These are phyloP conservation scores for Platalea minor DNA, from an alignment of 2,797 vertebrate species.

Conservation along the genomic window DNA sequence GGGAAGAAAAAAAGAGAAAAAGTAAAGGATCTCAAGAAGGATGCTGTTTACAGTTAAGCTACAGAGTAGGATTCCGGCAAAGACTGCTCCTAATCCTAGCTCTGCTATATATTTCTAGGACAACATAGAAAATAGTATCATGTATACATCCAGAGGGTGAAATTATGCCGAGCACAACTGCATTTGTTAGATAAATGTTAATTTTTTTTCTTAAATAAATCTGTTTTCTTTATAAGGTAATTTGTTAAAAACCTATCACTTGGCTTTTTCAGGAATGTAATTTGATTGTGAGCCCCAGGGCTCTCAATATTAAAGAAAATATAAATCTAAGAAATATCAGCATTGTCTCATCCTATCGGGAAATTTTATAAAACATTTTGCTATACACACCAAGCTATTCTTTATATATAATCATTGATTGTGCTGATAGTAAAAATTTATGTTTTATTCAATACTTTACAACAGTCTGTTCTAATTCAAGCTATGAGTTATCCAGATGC, in stretches of 20 bases:
- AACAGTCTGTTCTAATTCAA: neutral
- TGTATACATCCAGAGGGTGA: neutral
- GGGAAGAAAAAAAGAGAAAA: neutral
- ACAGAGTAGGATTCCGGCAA: neutral
- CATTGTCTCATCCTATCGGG: neutral
- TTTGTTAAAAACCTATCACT: neutral
- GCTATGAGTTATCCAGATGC: neutral
- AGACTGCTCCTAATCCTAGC: neutral
- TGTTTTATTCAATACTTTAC: neutral
- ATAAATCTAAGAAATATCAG: neutral
- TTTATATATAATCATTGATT: neutral
- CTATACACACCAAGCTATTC: neutral
- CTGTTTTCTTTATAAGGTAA: neutral
- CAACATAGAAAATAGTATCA: neutral
- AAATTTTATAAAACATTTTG: neutral
- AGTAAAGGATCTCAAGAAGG: neutral
- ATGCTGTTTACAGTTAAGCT: neutral
- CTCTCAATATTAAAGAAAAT: neutral
- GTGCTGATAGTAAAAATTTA: neutral
- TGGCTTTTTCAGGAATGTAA: neutral
- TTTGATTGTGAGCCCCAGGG: neutral
- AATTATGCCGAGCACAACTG: neutral
- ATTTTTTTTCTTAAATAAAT: neutral
- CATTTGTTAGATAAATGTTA: neutral
- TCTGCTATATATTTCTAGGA: neutral